Evolutionary conservation across 2,888 invertebrate genomes (phyloP).

Genomic region (Pyrrhosoma nymphula): DNA sequence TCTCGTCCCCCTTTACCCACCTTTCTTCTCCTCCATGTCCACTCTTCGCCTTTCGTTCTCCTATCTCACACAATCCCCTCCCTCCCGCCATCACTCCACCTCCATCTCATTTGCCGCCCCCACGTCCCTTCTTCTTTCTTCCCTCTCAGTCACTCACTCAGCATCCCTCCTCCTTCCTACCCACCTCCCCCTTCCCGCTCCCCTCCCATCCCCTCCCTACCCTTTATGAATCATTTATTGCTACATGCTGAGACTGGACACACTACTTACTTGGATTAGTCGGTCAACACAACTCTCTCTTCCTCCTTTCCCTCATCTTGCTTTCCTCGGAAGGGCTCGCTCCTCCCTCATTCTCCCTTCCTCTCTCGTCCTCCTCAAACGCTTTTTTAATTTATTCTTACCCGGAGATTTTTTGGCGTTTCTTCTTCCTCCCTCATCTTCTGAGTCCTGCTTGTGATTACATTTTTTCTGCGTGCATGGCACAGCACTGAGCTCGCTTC

Average conservation of each 20-base stretch:
- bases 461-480: background rate
- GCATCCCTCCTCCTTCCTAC: background rate
- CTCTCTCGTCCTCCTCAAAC: background rate
- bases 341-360: background rate
- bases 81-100: background rate
- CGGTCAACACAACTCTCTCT: constrained; percentile 21
- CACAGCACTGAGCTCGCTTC: too few relatives aligned
- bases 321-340: background rate
- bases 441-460: background rate
- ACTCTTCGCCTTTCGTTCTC: background rate
- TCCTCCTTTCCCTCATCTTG: background rate
- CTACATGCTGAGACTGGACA: constrained; percentile 47
- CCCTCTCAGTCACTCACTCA: background rate
- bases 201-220: background rate
- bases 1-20: background rate
- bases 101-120: background rate
- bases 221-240: constrained; percentile 62
- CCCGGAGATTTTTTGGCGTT: background rate
- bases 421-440: background rate
- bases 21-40: background rate
- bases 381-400: background rate
- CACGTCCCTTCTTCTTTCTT: background rate
- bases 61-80: background rate
- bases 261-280: constrained; percentile 52
- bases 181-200: background rate